Conservation (phyloP, 1,140 invertebrate species). For the Lutraria rhynchaena region DNA sequence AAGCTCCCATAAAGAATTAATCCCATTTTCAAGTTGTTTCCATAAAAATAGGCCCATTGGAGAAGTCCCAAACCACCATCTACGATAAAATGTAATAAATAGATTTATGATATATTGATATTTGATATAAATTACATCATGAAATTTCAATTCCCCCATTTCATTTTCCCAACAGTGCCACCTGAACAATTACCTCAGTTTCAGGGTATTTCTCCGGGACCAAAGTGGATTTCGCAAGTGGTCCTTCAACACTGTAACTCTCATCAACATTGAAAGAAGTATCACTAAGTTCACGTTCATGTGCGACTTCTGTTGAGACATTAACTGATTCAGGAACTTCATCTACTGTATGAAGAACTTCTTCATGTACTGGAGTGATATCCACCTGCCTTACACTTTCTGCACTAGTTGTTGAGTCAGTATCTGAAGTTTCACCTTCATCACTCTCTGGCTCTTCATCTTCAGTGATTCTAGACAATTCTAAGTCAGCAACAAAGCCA, state of each 20-base stretch:
- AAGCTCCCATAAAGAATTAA: too few relatives aligned
- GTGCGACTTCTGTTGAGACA: constrained; percentile 42
- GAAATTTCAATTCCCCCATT: not conserved
- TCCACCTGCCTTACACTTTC: constrained; percentile 53
- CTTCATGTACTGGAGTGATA: constrained; percentile 54
- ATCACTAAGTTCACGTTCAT: constrained; percentile 50
- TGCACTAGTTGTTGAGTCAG: constrained; percentile 42
- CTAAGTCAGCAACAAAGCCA: constrained; percentile 30
- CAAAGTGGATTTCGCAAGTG: constrained; percentile 28
- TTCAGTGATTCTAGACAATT: constrained; percentile 46
- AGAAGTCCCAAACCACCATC: too few relatives aligned
- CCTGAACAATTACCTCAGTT: constrained; percentile 40
- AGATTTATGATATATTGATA: too few relatives aligned
- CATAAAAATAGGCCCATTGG: too few relatives aligned
- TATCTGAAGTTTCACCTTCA: constrained; percentile 40
- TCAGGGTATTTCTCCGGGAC: not conserved
- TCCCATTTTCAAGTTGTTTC: too few relatives aligned
- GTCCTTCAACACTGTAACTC: constrained; percentile 36
- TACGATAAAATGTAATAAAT: too few relatives aligned
- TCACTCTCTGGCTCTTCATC: constrained; percentile 58
- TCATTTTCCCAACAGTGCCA: constrained; percentile 6
- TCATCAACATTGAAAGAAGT: constrained; percentile 51
- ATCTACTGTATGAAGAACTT: constrained; percentile 43
- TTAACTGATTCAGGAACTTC: constrained; percentile 59
- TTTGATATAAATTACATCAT: too few relatives aligned